Conservation (phyloP, 2,888 invertebrate genomes). For the Hyposoter didymator region DNA sequence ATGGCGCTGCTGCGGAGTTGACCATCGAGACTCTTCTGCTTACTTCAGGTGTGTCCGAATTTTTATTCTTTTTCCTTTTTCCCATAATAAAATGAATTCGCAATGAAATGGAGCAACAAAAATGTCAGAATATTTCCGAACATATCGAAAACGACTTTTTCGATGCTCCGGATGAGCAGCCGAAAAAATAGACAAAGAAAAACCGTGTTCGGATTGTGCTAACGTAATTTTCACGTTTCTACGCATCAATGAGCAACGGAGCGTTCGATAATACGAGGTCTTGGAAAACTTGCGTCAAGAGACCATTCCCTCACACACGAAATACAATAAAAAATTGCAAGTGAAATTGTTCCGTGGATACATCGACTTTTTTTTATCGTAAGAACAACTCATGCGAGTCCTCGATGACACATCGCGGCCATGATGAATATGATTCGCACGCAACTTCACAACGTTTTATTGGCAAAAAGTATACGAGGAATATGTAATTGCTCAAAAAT, state of each 20-base stretch:
- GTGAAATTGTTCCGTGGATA: conserved; percentile 72
- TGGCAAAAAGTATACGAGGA: background rate
- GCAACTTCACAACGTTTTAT: background rate
- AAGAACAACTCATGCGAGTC: conserved; percentile 70
- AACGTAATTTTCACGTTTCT: background rate
- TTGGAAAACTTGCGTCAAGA: conserved; percentile 48
- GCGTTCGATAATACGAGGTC: conserved; percentile 43
- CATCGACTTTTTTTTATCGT: conserved; percentile 37
- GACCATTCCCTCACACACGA: conserved; percentile 25
- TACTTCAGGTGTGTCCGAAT: background rate
- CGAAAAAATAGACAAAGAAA: background rate
- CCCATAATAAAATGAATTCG: background rate
- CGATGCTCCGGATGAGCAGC: background rate
- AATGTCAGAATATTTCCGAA: background rate
- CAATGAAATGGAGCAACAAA: background rate
- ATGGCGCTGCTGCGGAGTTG: background rate
- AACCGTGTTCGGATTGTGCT: background rate
- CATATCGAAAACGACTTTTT: background rate
- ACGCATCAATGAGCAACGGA: conserved; percentile 46
- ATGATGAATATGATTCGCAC: background rate
- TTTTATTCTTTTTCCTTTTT: background rate
- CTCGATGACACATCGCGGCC: background rate
- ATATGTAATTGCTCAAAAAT: background rate
- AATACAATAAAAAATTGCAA: conserved; percentile 69
- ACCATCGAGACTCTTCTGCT: background rate